Evolutionary conservation across 2,888 invertebrate genomes (phyloP), one percentile per base, ranked within the genome.

Genomic region (Metopia argyrocephala): DNA sequence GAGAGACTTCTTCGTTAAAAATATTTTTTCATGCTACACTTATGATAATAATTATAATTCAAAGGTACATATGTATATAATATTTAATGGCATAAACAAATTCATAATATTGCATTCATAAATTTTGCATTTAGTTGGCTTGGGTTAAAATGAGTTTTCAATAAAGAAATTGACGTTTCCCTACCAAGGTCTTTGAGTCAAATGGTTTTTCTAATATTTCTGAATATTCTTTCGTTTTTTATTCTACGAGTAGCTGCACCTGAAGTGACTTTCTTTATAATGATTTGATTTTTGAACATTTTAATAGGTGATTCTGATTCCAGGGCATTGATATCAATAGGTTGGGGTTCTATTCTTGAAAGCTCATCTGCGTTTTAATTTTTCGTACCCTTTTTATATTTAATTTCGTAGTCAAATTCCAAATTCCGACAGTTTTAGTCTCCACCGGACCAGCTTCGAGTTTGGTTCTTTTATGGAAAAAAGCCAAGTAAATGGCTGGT

Each of bases 401-500:
- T 31, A 9, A 31, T 31, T 9, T 31, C 31, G 9, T 31, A 31
- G 9, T 31, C n/a, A n/a, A n/a, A n/a, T n/a, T n/a, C n/a, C 31
- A 9, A 31, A 31, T 9, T 31, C 31, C 9, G 31, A 31, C 5
- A 9, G 31, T 31, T 31, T 31, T 31, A 31, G 31, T 66, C 75
- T 66, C 83, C 80, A 81, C 27, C 75, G 31, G 45, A 46, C 38
- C 9, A 82, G 27, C 20, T 79, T 78, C 9, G 54, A 65, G 31
- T 79, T 83, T 21, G 70, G 78, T 61, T 81, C 78, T 52, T 83
- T 82, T 31, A 83, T 31, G 18, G 73, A 70, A 21, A 59, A 50
- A 28, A 82, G 25, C 76, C 75, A 76, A 3, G 45, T 73, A 18
- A 79, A 18, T 21, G 73, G 54, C 61, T 68, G 27, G 20, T 73